Percentiles rank a stretch among this genome's conserved stretches.
phyloP scores from a whole-genome alignment of 2,113 vertebrate genomes.

The Ophthalmolycus amberensis region DNA sequence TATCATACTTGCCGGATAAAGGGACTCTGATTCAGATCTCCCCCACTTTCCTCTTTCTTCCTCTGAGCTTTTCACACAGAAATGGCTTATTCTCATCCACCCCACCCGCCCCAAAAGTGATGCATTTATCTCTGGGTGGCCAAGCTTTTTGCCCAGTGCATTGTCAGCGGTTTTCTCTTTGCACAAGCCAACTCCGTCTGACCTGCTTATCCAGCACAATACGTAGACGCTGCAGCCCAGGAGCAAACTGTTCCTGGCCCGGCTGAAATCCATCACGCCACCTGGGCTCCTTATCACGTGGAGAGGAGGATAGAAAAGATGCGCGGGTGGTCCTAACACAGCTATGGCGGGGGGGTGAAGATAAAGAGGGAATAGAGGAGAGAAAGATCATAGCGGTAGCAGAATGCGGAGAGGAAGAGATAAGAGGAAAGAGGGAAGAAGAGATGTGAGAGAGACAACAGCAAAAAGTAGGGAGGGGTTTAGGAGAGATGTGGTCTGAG shows the following conservation, averaged over 20 bases:
- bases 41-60: slow-evolving; percentile 22
- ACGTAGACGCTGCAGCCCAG: slow-evolving; percentile 14
- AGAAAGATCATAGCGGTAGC: slow-evolving; percentile 23
- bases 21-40: slow-evolving; percentile 63
- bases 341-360: not conserved
- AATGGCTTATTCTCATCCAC: slow-evolving; percentile 41
- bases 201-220: slow-evolving; percentile 66
- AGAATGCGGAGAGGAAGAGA: slow-evolving; percentile 17
- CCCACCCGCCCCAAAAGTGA: not conserved
- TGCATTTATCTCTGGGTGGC: slow-evolving; percentile 52
- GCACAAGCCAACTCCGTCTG: slow-evolving; percentile 25
- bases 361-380: not conserved
- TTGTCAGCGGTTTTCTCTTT: slow-evolving; percentile 68
- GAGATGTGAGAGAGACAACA: slow-evolving; percentile 5
- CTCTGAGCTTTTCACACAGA: slow-evolving; percentile 38
- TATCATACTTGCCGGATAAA: slow-evolving; percentile 64
- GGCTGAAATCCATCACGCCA: slow-evolving; percentile 59
- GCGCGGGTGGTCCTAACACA: slow-evolving; percentile 20
- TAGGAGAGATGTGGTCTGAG: slow-evolving; percentile 10
- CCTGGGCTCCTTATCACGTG: slow-evolving; percentile 49
- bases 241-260: slow-evolving; percentile 39
- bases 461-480: slow-evolving; percentile 7
- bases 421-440: slow-evolving; percentile 4
- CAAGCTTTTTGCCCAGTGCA: slow-evolving; percentile 37
- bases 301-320: slow-evolving; percentile 14